Percentiles rank a stretch among this genome's conserved stretches.
Conservation (phyloP, 2,113 vertebrate species). For the Danionella cerebrum region DNA sequence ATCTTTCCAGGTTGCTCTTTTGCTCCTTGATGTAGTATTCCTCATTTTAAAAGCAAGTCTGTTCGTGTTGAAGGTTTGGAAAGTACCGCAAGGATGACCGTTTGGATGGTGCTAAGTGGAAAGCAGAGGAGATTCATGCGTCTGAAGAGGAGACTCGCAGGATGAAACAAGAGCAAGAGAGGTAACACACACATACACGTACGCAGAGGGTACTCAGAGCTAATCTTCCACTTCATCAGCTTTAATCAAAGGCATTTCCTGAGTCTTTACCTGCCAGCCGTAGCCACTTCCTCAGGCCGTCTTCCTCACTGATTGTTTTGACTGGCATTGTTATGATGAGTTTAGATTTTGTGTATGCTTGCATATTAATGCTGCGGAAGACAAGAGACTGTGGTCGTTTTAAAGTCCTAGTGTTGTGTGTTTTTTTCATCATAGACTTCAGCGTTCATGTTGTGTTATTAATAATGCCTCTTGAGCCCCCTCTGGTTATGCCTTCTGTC, state of each 20-base stretch:
- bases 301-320: constrained; percentile 2
- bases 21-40: too few species aligned
- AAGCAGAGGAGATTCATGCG: constrained; percentile 26
- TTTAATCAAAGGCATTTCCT: constrained; percentile 20
- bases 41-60: too few species aligned
- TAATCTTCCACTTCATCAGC: not conserved
- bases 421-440: not conserved
- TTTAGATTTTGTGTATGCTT: not conserved
- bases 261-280: not conserved
- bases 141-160: constrained; percentile 28
- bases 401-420: not conserved
- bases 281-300: constrained; percentile 18
- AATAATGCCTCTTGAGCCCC: constrained; percentile 12
- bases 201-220: not conserved
- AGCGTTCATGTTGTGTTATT: constrained; percentile 16
- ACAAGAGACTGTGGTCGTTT: not conserved
- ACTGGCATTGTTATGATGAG: not conserved
- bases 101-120: constrained; percentile 19
- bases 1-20: too few species aligned
- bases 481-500: constrained; percentile 21
- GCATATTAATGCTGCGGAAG: too few species aligned
- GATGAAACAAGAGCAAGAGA: constrained; percentile 35
- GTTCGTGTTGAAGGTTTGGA: constrained; percentile 29
- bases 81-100: constrained; percentile 31
- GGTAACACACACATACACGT: constrained; percentile 9